Evolutionary conservation across 2,888 invertebrate genomes (phyloP), one percentile per base, ranked within the genome.

Genomic region (Dryobotodes eremita): DNA sequence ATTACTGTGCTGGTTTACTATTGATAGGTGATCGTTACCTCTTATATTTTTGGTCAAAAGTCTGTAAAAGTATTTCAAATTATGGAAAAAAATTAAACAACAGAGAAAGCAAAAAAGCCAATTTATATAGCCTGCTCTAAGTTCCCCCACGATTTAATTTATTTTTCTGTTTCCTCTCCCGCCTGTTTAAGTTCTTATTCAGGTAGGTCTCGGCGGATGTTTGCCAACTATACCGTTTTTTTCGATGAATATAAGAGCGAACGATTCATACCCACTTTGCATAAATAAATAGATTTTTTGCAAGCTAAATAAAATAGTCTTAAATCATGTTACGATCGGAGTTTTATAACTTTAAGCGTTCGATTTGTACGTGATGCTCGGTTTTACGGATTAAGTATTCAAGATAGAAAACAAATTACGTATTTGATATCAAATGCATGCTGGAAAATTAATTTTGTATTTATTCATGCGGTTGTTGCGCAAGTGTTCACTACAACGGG

Each of bases 251-350:
- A 82, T 80, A 83, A 84, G 73, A 85, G 71, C 71, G 72, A 75
- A 84, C 71, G 75, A 78, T 84, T 85, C 50, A 68, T 84, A 73
- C 42, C 73, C 69, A 80, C 75, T 90, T 89, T 89, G 82, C 87
- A 89, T 88, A 89, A 89, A 86, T 82, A 86, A 88, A 86, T 84
- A 83, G 73, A 83, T 84, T 81, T 79, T 71, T 70, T 71, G 36
- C 65, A 55, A 64, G 79, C 68, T 68, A 75, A 78, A 77, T 85
- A 79, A 79, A 80, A 79, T 73, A 36, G 46, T 69, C 26, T 53
- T 64, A 48, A 57, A 61, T 46, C 46, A 65, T 23, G n/a, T 69
- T 70, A 17, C 55, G 20, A 64, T 64, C 42, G 8, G 42, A 26
- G 48, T 69, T 69, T 36, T 61, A 42, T 59, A 61, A 17, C 31